Percentiles rank a stretch among this genome's conserved stretches.
Conservation (phyloP, 2,888 invertebrate species). For the Sarcophaga caerulescens region DNA sequence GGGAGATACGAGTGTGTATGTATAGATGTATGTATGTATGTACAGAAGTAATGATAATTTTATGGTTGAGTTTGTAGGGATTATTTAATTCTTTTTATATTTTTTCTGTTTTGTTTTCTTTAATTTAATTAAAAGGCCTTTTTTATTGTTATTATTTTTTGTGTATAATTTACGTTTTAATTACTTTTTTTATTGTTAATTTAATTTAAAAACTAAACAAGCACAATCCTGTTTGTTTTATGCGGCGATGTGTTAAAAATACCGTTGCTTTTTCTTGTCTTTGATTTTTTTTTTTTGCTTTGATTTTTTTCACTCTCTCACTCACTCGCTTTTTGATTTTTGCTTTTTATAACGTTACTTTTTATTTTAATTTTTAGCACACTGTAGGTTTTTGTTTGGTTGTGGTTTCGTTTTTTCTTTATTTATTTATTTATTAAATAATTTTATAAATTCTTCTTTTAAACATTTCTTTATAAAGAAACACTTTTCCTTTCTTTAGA, state of each 20-base stretch:
- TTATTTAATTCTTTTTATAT: not conserved
- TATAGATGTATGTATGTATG: not conserved
- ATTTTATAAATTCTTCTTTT: conserved; percentile 16
- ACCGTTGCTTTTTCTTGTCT: not conserved
- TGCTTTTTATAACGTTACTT: not conserved
- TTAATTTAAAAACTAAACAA: not conserved
- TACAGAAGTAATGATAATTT: not conserved
- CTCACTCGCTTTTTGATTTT: not conserved
- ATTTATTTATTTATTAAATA: not conserved
- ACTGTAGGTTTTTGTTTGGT: not conserved
- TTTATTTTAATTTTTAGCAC: not conserved
- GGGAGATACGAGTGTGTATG: not conserved
- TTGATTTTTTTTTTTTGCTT: not conserved
- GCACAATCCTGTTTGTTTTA: not conserved
- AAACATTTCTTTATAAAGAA: conserved; percentile 7
- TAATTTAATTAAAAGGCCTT: not conserved
- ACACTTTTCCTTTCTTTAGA: conserved; percentile 19
- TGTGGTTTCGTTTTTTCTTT: conserved; percentile 1
- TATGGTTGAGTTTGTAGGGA: not conserved
- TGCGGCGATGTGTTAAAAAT: not conserved
- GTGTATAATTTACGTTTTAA: not conserved
- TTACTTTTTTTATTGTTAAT: not conserved
- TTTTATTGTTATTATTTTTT: not conserved
- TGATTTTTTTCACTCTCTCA: not conserved
- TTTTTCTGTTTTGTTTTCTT: not conserved